Base-by-base conservation (phyloP, 35 echinoderm and acorn worm species). In the Apostichopus parvimensis region DNA sequence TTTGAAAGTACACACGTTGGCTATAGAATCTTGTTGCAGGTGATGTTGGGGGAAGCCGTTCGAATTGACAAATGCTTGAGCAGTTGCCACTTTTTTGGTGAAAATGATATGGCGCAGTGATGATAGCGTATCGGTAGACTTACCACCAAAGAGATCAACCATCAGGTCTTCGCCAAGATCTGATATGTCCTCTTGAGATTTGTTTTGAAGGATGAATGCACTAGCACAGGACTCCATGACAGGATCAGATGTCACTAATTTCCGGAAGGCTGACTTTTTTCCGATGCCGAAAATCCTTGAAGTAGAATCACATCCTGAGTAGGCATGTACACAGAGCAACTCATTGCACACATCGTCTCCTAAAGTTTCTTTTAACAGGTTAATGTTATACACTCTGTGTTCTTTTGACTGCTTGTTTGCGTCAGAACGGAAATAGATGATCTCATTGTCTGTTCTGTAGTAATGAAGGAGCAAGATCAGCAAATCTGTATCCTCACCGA, bases 1-100 rank as follows among this genome's bases (percentile, higher is more conserved):
- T 91, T 56, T 91, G 89, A 53, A 79, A 91, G 77, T 91, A 80
- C 23, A 91, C 89, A 17, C 76, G 78, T 8, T 18, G 77, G 73
- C 24, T 25, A 25, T 91, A 76, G 64, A 68, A 70, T 70, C 18
- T 75, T 18, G 87, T 70, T 18, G 87, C 56, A 89, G 87, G 64
- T 89, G 18, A 18, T 18, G 56, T 89, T 28, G 86, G 24, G 24
- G 26, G 26, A 4, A 89, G 56, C n/a, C 62, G 87, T 89, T 89
- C 87, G 87, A 57, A 18, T 62, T 71, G 15, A 89, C 87, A 71
- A 89, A 89, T 89, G 87, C 62, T 72, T 70, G 15, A 55, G 87
- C 61, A 89, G 87, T 26, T 23, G 53, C 62, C 15, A 72, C 20
- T 70, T 60, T 60, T 57, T 70, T 61, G 62, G 6, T 26, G 22